Percentiles rank a stretch among this genome's conserved stretches.
phyloP scores from a whole-genome alignment of 2,113 vertebrate species.

The Capreolus pygargus region DNA sequence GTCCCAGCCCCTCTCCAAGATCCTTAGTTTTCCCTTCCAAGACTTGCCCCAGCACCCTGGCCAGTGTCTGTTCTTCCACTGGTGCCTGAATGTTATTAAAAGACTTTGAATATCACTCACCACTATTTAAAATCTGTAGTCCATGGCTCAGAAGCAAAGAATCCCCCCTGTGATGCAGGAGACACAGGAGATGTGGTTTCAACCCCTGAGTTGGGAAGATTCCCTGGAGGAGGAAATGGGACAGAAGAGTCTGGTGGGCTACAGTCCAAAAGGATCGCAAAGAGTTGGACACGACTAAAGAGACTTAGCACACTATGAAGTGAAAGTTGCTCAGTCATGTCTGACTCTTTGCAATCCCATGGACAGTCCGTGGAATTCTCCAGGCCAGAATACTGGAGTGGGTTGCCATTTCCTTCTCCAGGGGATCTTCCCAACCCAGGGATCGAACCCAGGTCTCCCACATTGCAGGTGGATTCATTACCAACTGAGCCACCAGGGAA shows the following conservation, averaged over 20 bases:
- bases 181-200: background rate
- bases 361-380: background rate
- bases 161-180: background rate
- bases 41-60: background rate
- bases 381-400: background rate
- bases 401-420: background rate
- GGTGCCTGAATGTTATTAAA: background rate
- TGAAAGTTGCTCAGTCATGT: background rate
- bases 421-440: background rate
- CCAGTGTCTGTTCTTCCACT: accelerated
- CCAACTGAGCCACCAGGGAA: background rate
- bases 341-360: background rate
- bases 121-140: background rate
- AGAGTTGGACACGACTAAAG: background rate
- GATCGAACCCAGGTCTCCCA: background rate
- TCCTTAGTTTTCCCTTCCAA: background rate
- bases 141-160: background rate
- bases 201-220: background rate
- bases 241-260: background rate
- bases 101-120: background rate
- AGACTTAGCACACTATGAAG: background rate
- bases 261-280: background rate
- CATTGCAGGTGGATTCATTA: background rate
- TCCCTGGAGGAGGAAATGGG: background rate
- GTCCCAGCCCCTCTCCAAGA: background rate